Percentiles rank a stretch among this genome's conserved stretches.
Conservation (phyloP, 2,888 invertebrate genomes). For the Drosophila prolongata region DNA sequence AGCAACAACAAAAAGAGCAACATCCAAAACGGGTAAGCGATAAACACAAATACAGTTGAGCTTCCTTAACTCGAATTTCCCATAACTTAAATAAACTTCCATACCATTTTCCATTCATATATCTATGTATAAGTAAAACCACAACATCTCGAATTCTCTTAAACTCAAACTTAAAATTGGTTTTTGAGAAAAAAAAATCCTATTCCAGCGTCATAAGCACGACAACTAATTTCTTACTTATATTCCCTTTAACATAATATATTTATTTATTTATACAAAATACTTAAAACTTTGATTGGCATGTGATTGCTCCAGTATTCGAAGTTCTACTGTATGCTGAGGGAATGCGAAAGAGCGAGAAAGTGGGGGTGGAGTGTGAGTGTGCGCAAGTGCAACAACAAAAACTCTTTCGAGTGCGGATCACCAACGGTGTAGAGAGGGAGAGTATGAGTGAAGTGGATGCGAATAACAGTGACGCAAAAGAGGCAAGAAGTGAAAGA, state of each 20-base stretch:
- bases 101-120: no score
- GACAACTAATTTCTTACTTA: no score
- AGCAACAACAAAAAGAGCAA: conserved; percentile 16
- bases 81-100: no score
- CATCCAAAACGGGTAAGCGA: conserved; percentile 57
- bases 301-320: neutral
- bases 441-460: neutral
- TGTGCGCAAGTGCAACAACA: conserved; percentile 26
- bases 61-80: neutral
- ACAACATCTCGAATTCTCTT: no score
- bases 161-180: no score
- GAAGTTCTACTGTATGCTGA: neutral
- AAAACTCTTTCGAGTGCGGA: conserved; percentile 14
- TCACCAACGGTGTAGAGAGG: conserved; percentile 10
- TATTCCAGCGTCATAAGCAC: no score
- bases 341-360: conserved; percentile 8
- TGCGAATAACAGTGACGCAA: neutral
- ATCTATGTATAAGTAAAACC: no score
- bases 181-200: no score
- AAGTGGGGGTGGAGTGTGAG: conserved; percentile 4
- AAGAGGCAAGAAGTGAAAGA: neutral
- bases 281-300: no score
- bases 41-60: conserved; percentile 18
- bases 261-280: no score
- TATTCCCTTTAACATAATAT: no score